Percentiles rank a stretch among this genome's conserved stretches.
These are phyloP conservation scores for Penaeus monodon DNA, from an alignment of 2,888 invertebrate species.

Conservation along the genomic window DNA sequence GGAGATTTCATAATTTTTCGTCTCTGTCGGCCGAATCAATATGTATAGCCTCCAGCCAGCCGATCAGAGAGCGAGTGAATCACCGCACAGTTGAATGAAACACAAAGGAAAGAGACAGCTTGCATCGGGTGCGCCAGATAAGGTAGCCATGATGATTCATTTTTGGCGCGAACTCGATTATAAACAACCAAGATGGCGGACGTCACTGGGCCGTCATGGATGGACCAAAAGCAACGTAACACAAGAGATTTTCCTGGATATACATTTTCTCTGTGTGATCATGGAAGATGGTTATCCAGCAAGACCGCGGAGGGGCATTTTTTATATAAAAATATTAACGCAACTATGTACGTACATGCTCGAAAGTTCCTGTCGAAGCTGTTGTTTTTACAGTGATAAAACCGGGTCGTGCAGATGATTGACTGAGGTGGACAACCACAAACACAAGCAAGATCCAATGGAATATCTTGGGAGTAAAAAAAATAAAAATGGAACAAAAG, in stretches of 20 bases:
- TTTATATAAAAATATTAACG: no score
- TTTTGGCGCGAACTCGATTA: slow-evolving; percentile 62
- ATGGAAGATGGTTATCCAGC: neutral
- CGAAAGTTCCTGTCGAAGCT: no score
- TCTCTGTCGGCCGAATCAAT: slow-evolving; percentile 44
- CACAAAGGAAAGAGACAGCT: slow-evolving; percentile 54
- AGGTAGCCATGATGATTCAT: slow-evolving; percentile 61
- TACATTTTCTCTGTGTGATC: slow-evolving; percentile 10
- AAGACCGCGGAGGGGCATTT: neutral
- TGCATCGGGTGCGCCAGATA: slow-evolving; percentile 55
- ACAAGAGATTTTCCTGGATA: neutral
- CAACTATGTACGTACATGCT: no score
- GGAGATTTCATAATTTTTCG: slow-evolving; percentile 56
- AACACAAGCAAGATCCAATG: no score
- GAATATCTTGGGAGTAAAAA: no score
- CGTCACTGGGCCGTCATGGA: slow-evolving; percentile 41
- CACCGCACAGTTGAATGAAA: slow-evolving; percentile 59
- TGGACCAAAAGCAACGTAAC: slow-evolving; percentile 24
- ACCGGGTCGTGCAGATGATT: no score
- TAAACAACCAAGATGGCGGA: slow-evolving; percentile 62
- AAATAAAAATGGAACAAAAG: no score
- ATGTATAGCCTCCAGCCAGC: slow-evolving; percentile 45
- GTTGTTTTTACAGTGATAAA: no score
- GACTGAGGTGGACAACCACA: no score
- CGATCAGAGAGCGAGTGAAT: slow-evolving; percentile 56